These are phyloP conservation scores for Drosophila rufa DNA, from an alignment of 1,140 invertebrate genomes.

Conservation along the genomic window DNA sequence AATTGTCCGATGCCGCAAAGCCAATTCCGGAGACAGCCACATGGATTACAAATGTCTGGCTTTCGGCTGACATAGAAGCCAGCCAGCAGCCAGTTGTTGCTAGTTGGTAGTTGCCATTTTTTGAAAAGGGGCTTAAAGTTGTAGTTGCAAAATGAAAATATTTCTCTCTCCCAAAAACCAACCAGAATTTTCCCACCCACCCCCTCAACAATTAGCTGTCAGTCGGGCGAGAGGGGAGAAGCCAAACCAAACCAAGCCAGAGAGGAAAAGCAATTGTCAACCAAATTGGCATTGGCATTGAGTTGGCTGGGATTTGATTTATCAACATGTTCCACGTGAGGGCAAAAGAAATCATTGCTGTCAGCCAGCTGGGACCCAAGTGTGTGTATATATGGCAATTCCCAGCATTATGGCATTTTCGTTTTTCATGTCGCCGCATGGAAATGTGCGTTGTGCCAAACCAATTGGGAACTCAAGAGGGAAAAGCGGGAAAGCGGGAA, in stretches of 20 bases:
- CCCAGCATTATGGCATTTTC: constrained; percentile 74
- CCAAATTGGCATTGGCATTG: constrained; percentile 81
- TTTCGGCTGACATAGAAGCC: constrained; percentile 40
- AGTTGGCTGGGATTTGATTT: constrained; percentile 80
- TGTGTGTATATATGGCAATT: constrained; percentile 26
- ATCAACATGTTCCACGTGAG: constrained; percentile 78
- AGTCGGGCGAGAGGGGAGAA: constrained; percentile 29
- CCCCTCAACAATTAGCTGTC: constrained; percentile 63
- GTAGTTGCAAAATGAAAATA: constrained; percentile 28
- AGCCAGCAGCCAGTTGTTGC: no score
- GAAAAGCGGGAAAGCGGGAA: neutral
- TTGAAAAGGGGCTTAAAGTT: constrained; percentile 44
- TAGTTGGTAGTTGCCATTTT: constrained; percentile 14
- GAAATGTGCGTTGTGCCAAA: constrained; percentile 73
- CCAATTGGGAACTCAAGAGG: constrained; percentile 41
- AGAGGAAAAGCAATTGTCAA: constrained; percentile 70
- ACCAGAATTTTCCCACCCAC: neutral
- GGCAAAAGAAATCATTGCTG: constrained; percentile 63
- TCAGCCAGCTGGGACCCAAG: constrained; percentile 70
- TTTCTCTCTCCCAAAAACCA: neutral
- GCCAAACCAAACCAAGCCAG: constrained; percentile 14
- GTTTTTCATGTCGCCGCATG: constrained; percentile 74
- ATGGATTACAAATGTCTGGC: constrained; percentile 57
- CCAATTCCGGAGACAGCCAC: constrained; percentile 46
- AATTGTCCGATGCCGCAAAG: constrained; percentile 49